Percentiles rank a stretch among this genome's conserved stretches.
Evolutionary conservation across 92 coral and sea anemone genomes (phyloP).

Genomic region (Phenganax stokvisi): DNA sequence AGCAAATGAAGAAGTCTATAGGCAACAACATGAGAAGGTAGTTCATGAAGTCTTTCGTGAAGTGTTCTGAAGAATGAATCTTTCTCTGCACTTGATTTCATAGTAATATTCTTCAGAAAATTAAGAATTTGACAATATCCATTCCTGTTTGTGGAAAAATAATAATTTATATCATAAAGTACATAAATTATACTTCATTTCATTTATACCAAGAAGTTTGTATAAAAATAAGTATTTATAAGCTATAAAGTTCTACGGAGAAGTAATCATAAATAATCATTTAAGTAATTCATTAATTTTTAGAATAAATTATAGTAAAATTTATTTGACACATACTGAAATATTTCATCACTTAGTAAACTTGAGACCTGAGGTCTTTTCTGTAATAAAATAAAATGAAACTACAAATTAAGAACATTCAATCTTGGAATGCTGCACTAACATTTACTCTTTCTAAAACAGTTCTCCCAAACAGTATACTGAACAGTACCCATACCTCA

Average conservation of each 20-base stretch:
- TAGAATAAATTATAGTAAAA: neutral
- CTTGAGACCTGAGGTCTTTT: constrained; percentile 67
- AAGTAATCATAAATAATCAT: too few relatives aligned
- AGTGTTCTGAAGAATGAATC: constrained; percentile 85
- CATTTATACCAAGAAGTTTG: too few relatives aligned
- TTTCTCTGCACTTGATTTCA: constrained; percentile 76
- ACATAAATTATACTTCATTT: neutral
- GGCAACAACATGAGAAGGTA: constrained; percentile 73
- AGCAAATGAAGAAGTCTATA: constrained; percentile 73
- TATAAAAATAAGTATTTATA: too few relatives aligned
- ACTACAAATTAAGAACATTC: neutral
- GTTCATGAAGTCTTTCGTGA: constrained; percentile 59
- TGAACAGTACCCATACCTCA: neutral
- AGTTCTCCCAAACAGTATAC: neutral
- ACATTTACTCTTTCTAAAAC: neutral
- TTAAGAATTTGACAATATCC: constrained; percentile 67
- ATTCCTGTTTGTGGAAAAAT: constrained; percentile 43
- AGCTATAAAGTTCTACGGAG: too few relatives aligned
- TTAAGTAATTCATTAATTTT: neutral
- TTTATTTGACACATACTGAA: constrained; percentile 55
- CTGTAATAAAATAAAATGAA: constrained; percentile 45
- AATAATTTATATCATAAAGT: neutral
- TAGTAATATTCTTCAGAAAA: constrained; percentile 78
- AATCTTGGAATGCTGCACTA: neutral
- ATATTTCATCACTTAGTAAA: constrained; percentile 65